phyloP scores from a whole-genome alignment of 2,797 vertebrate genomes.

The Hirundo rustica region DNA sequence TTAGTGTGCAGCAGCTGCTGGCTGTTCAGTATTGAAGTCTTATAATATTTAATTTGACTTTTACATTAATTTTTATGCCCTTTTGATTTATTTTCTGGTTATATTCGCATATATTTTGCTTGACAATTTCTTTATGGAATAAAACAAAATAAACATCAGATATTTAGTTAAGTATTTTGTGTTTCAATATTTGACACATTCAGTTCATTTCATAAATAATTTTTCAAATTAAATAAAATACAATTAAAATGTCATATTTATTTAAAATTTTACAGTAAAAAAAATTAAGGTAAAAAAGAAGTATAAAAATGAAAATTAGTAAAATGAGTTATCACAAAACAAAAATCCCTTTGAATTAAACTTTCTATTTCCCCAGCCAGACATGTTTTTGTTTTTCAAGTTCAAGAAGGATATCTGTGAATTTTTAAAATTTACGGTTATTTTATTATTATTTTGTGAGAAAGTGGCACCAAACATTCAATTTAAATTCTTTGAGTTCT shows the following conservation, averaged over 20 bases:
- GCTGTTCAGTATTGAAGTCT: background rate
- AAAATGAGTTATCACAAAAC: background rate
- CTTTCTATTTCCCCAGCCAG: background rate
- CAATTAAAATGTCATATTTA: background rate
- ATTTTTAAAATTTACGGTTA: accelerated
- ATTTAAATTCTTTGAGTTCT: background rate
- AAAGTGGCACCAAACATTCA: background rate
- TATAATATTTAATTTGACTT: background rate
- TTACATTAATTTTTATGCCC: background rate
- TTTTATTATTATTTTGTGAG: background rate
- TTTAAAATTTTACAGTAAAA: background rate
- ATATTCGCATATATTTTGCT: background rate
- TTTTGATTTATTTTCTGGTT: background rate
- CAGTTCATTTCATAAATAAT: background rate
- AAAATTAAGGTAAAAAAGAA: background rate
- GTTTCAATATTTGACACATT: background rate
- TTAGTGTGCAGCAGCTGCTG: background rate
- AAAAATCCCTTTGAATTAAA: background rate
- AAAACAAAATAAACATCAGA: background rate
- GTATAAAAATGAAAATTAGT: background rate
- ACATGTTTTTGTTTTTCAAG: background rate
- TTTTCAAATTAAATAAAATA: background rate
- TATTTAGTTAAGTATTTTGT: background rate
- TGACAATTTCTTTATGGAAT: background rate
- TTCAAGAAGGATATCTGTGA: background rate